These are phyloP conservation scores for Limnephilus rhombicus DNA, from an alignment of 2,888 invertebrate species.

Conservation along the genomic window DNA sequence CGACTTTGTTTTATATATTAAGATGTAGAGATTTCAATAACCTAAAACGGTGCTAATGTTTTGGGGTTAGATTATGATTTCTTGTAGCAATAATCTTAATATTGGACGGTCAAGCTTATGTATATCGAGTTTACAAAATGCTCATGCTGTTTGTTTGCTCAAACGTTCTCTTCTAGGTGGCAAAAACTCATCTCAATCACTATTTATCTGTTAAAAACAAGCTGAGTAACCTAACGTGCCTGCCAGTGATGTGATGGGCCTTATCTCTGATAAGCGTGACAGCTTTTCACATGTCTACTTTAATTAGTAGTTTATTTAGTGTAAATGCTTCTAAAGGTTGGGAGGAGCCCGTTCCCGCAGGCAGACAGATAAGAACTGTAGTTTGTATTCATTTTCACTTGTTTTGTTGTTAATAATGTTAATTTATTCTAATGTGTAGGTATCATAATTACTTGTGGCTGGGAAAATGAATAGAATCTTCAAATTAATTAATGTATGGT, in stretches of 20 bases:
- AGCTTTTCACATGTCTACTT: conserved; percentile 30
- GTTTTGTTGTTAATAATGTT: background rate
- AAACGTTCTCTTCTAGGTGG: background rate
- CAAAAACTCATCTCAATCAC: background rate
- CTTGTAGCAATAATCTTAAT: too few relatives aligned
- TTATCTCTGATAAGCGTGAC: background rate
- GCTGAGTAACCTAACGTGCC: background rate
- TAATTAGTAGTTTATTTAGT: conserved; percentile 19
- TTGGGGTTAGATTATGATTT: too few relatives aligned
- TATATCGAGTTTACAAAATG: too few relatives aligned
- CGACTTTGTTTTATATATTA: too few relatives aligned
- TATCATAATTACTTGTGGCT: background rate
- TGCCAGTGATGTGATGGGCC: background rate
- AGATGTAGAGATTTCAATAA: too few relatives aligned
- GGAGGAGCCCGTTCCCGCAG: conserved; percentile 10
- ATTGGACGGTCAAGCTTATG: too few relatives aligned
- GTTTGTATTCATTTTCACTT: conserved; percentile 29
- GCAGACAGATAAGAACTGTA: background rate
- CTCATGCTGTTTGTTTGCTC: background rate
- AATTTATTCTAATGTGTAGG: background rate
- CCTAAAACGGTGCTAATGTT: too few relatives aligned
- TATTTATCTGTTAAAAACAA: background rate
- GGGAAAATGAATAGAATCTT: background rate
- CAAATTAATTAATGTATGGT: background rate
- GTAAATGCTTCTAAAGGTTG: conserved; percentile 36